Evolutionary conservation across 2,888 invertebrate species (phyloP), one percentile per base, ranked within the genome.

Genomic region (Lasioglossum villosulum): DNA sequence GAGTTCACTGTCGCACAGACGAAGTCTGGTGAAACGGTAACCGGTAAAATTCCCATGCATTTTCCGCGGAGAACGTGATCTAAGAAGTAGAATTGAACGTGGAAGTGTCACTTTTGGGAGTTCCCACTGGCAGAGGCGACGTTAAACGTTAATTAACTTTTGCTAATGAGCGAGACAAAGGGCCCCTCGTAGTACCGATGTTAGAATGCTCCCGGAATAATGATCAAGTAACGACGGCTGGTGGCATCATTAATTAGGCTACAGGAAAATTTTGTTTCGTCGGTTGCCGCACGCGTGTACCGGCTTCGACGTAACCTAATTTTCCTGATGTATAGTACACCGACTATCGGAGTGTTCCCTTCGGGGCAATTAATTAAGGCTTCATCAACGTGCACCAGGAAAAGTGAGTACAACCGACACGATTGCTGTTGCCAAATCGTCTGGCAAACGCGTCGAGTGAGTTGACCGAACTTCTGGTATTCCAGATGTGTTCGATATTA

Each of bases 91-190:
- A 45, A 56, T 14, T 52, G 56, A 56, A 56, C 68, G 75, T 52
- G 27, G 68, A 48, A 27, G 39, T n/a, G 73, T 68, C 75, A 68
- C 63, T 52, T 45, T 71, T 48, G 70, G 14, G 27, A 56, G 66
- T 68, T 70, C 75, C 75, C 74, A 76, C 77, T 12, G 80, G 71
- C 76, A 72, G 72, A 27, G 30, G 45, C 82, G 74, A 59, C 59
- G 81, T 86, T 78, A 78, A 23, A 71, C 72, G 66, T 88, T 88
- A 88, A 88, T 88, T 88, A 88, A 88, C 88, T 84, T 88, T 83
- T 84, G 71, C 76, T 88, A 86, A 88, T 88, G 83, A 84, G 70
- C 75, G 63, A 86, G 80, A 80, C 81, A 82, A 74, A 81, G 63
- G 79, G 70, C 42, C 45, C 68, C 71, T 10, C 48, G 80, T 76